A percentile compares a stretch with the other conserved stretches of the same genome.
phyloP scores from a whole-genome alignment of 2,113 vertebrate species.

The Noturus placidus region DNA sequence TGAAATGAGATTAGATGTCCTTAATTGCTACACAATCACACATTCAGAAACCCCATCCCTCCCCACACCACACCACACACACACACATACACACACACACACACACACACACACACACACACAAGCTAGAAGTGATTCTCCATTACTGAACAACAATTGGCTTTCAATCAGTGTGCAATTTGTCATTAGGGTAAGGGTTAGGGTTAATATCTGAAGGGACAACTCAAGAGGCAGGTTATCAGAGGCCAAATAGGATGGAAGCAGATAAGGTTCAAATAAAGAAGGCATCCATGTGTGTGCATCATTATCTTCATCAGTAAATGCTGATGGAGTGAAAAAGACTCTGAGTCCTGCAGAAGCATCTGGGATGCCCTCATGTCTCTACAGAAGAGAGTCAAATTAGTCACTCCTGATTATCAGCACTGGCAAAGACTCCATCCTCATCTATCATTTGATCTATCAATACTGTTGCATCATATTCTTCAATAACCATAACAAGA shows the following conservation, averaged over 20 bases:
- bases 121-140: background rate
- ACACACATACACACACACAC: background rate
- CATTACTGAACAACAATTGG: background rate
- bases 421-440: conserved; percentile 11
- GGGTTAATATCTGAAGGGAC: background rate
- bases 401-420: conserved; percentile 44
- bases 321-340: conserved; percentile 40
- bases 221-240: background rate
- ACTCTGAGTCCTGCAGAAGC: conserved; percentile 13
- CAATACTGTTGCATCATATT: background rate
- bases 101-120: too few relatives aligned
- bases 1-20: conserved; percentile 5
- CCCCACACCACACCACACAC: too few relatives aligned
- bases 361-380: conserved; percentile 2
- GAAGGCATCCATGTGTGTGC: background rate
- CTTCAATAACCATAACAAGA: background rate
- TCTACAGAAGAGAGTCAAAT: background rate
- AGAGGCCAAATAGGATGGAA: background rate
- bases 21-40: background rate
- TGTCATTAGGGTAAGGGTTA: background rate
- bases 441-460: conserved; percentile 5
- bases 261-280: background rate
- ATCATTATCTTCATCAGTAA: conserved; percentile 1
- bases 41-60: background rate
- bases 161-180: background rate